Evolutionary conservation across 2,113 vertebrate species (phyloP).

Genomic region (Onychostruthus taczanowskii): DNA sequence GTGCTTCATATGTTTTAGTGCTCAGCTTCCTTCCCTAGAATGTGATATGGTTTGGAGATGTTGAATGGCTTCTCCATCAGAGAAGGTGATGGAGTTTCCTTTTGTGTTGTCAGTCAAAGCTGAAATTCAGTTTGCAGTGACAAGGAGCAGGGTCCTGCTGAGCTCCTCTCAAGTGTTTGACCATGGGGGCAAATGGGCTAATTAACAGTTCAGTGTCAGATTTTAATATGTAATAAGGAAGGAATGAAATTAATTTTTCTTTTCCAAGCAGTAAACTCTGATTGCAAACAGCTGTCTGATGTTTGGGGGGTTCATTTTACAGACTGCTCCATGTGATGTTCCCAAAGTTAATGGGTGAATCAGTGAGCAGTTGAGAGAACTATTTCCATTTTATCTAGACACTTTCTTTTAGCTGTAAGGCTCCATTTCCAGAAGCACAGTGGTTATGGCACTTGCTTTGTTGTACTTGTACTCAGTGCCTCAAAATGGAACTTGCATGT

Average conservation of each 20-base stretch:
- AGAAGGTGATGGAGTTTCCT: background rate
- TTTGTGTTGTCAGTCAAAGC: background rate
- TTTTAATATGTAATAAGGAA: background rate
- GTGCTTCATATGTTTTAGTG: background rate
- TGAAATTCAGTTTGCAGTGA: background rate
- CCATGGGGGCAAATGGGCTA: background rate
- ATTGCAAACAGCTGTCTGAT: background rate
- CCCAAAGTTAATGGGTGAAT: background rate
- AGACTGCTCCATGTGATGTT: background rate
- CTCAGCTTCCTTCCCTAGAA: background rate
- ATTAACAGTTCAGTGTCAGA: background rate
- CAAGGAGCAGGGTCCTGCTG: background rate
- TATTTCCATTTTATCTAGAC: background rate
- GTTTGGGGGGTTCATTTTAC: background rate
- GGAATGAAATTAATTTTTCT: background rate
- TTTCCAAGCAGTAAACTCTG: background rate
- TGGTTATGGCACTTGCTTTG: constrained; percentile 47
- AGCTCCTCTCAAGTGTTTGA: background rate
- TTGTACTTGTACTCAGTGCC: constrained; percentile 38
- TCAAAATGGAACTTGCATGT: constrained; percentile 55
- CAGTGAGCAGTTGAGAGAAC: background rate
- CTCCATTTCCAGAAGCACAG: background rate
- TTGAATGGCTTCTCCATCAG: background rate
- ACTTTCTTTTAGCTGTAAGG: background rate
- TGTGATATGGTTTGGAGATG: background rate